Base-by-base conservation (phyloP, 1,140 invertebrate species). In the Telenomus remus region DNA sequence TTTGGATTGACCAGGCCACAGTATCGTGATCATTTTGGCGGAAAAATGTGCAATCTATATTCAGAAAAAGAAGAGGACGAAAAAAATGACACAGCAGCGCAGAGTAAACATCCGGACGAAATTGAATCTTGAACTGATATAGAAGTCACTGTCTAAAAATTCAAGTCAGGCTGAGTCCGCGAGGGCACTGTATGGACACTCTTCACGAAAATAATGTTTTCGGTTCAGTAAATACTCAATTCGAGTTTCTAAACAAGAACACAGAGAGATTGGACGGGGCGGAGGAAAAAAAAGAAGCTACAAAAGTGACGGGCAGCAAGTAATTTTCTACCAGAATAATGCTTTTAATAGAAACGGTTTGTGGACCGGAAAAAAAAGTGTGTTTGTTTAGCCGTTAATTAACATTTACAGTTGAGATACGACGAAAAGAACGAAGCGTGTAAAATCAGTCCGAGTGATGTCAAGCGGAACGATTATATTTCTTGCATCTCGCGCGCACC, bases 51-150 rank as follows among this genome's bases (percentile, higher is more conserved):
- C 19, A 27, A 27, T 27, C 19, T 27, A 27, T 27, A 27, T 27
- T 27, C 19, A 27, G 19, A 27, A 27, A 27, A 27, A 65, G 70
- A 61, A 66, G 65, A n/a, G n/a, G n/a, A 73, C 60, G 53, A 61
- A 55, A 63, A 61, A 57, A 56, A 74, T 42, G 71, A 51, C 37
- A 39, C 61, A 68, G 68, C 63, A 74, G 68, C 56, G 63, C 63
- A 44, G 19, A 39, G 71, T 57, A 63, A 63, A 74, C 61, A 53
- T 61, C 50, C 61, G 54, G 55, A 66, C 63, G 53, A 74, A 74
- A 74, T 74, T 74, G 63, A 68, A 74, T 74, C 68, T 68, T 35
- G 51, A 57, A 39, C 63, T 57, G 57, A 74, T 68, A 57, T 68
- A 63, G 46, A 50, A 74, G 46, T 63, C 51, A 39, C 70, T 55